Base-by-base conservation (phyloP, 1,140 invertebrate genomes). In the Panulirus ornatus region DNA sequence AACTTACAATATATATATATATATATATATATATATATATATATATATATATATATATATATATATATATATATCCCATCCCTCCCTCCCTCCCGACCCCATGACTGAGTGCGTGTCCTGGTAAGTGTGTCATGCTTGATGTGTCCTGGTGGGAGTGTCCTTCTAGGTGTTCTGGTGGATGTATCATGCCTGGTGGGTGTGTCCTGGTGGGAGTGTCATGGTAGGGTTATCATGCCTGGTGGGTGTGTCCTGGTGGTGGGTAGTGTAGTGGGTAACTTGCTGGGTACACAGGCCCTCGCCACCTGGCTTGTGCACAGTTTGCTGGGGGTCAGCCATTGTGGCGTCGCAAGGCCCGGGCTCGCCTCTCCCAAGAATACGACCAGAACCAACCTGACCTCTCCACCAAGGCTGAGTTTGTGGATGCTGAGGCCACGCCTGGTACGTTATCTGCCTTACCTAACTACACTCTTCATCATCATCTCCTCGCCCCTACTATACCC, bases 271-370 rank as follows among this genome's bases (percentile, higher is more conserved):
- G 11, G 66, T 30, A 84, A 84, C 70, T 38, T 66, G 54, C 73
- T 78, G 76, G 63, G 47, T 71, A 88, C 63, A 75, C 92, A 86
- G 92, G 92, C 42, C 92, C 92, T 16, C 88, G 51, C 51, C 92
- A 91, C 78, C 84, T 91, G 87, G 85, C 90, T 19, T 91, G 86
- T 70, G 92, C 91, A 19, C 90, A 92, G 66, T 92, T 82, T 79
- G 90, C 90, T 22, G 92, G 92, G 44, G 82, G 88, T 14, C 83
- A 82, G 42, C 92, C 92, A 14, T 73, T 54, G 79, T 92, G 92
- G 92, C 89, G 84, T 86, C 86, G 92, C 36, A 34, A 83, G 34
- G 87, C 92, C 40, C 66, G 81, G 19, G 87, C 92, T 40, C 82
- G 86, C 34, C 90, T 66, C 83, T 90, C 92, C 22, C 47, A 82